These are phyloP conservation scores for Caenorhabditis japonica DNA, from an alignment of 2,888 invertebrate species.

Conservation along the genomic window DNA sequence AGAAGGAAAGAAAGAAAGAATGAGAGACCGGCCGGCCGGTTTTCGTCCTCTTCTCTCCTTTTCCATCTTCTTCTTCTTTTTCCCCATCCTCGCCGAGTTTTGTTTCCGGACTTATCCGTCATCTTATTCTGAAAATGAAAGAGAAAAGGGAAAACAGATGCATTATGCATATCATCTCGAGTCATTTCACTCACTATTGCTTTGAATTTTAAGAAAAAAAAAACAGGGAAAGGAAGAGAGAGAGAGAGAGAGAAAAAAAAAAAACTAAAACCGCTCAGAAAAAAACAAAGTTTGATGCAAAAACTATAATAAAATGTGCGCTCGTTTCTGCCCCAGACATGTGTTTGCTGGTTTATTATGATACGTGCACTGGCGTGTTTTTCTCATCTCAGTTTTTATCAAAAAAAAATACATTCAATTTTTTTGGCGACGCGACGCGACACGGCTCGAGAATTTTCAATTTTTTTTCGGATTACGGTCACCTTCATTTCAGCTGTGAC, in stretches of 20 bases:
- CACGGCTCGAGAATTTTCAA: conserved; percentile 2
- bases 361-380: too few species aligned
- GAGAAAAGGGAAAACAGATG: conserved; percentile 43
- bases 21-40: too few species aligned
- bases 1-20: too few species aligned
- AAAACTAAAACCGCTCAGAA: too few species aligned
- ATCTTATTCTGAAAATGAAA: conserved; percentile 23
- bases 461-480: neutral
- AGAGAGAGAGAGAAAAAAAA: too few species aligned
- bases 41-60: neutral
- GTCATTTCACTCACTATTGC: conserved; percentile 17
- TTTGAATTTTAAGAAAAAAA: neutral
- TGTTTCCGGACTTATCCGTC: conserved; percentile 26
- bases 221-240: too few species aligned
- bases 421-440: neutral
- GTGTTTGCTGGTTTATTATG: conserved; percentile 47
- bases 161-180: conserved; percentile 42
- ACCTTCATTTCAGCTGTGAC: too few species aligned
- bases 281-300: conserved; percentile 3
- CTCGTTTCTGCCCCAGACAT: conserved; percentile 41
- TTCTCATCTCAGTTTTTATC: too few species aligned
- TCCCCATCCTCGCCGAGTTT: conserved; percentile 15
- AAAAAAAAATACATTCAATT: neutral
- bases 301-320: conserved; percentile 44
- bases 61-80: conserved; percentile 1